Evolutionary conservation across 2,797 vertebrate species (phyloP), one percentile per base, ranked within the genome.

Genomic region (Rachycentron canadum): DNA sequence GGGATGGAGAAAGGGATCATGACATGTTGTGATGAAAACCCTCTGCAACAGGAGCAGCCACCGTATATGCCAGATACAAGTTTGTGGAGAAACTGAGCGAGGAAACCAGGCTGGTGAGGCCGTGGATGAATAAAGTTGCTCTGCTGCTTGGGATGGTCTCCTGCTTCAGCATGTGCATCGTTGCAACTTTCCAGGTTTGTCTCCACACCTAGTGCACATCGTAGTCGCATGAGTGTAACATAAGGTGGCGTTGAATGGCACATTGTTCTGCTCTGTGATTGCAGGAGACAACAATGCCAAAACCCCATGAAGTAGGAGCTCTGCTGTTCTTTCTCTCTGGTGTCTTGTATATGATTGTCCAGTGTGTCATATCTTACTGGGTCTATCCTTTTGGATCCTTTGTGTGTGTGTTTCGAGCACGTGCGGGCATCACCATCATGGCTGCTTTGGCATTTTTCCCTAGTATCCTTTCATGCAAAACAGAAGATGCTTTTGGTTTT

Each of bases 101-200:
- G 47, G 88, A 86, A 1, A 88, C 71, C 0, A 34, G 55, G 1
- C 83, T 85, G 2, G 50, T 95, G 82, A 72, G 21, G 1, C 60
- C 94, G 3, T 0, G 36, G 0, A 93, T 95, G 56, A 99, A 99
- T 82, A 16, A 76, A 60, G 12, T 76, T 60, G 92, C 95, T 0
- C 84, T 99, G 2, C 73, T 66, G 19, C 0, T 95, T 1, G 98
- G 97, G 68, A 1, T 95, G 55, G 1, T 95, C 36, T 96, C 97
- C 77, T 99, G 97, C 86, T 59, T 96, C 43, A 97, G 97, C 80
- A 97, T 99, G 98, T 95, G 95, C 50, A 74, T 98, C 26, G 97
- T 99, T 61, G 98, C 97, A 67, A 97, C 96, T 64, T 99, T 99
- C 90, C 98, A 99, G 97, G 98, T 99, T 93, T 1, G 78, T 69